Percentiles rank a stretch among this genome's conserved stretches.
Conservation (phyloP, 2,113 vertebrate genomes). For the Cynopterus brachyotis region DNA sequence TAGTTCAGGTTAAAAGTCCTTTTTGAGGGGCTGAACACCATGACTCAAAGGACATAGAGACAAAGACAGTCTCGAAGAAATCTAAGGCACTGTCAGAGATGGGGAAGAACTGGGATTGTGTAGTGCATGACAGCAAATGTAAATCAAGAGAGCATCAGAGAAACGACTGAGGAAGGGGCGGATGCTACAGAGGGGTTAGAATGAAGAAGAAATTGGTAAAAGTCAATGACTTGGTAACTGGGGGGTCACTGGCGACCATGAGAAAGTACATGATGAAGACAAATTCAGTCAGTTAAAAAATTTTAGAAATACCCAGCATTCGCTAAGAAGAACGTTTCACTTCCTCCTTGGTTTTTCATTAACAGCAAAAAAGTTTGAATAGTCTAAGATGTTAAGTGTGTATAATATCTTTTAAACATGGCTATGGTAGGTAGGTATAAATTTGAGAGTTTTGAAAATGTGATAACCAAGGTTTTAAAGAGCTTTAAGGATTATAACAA, state of each 20-base stretch:
- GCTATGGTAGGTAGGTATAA: neutral
- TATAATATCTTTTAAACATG: neutral
- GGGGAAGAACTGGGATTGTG: neutral
- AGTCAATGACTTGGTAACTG: neutral
- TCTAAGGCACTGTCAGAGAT: neutral
- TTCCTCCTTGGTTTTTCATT: constrained; percentile 23
- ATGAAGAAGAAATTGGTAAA: neutral
- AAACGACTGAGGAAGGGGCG: neutral
- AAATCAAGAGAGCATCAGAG: neutral
- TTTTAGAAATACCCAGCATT: constrained; percentile 11
- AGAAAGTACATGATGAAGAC: neutral
- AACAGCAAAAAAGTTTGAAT: neutral
- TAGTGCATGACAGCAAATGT: neutral
- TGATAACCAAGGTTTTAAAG: neutral
- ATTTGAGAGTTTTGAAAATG: constrained; percentile 19
- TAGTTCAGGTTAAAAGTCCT: neutral
- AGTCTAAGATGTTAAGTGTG: neutral
- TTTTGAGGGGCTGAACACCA: neutral
- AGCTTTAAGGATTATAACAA: neutral
- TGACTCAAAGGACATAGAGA: neutral
- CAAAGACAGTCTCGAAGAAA: neutral
- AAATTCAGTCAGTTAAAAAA: constrained; percentile 30
- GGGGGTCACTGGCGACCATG: neutral
- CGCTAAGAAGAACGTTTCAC: neutral
- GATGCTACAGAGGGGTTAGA: neutral